Conservation (phyloP, 2,797 vertebrate species). For the Acanthurus leucopareius region DNA sequence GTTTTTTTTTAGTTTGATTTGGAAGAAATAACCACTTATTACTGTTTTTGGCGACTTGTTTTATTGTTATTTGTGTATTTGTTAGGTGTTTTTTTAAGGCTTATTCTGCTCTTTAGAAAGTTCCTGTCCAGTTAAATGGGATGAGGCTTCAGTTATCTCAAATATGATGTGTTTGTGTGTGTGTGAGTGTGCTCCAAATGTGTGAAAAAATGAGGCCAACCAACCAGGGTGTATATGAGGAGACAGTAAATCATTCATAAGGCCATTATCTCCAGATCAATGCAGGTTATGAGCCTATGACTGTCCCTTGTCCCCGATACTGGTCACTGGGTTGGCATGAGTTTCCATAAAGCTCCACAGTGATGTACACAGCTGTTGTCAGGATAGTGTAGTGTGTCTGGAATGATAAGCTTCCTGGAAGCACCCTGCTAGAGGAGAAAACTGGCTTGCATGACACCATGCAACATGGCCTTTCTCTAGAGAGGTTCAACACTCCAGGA, state of each 20-base stretch:
- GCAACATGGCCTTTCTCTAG: constrained; percentile 35
- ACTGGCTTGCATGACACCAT: constrained; percentile 57
- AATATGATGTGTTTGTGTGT: too few species aligned
- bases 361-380: constrained; percentile 63
- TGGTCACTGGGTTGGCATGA: not conserved
- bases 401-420: constrained; percentile 66
- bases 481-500: constrained; percentile 15
- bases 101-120: too few species aligned
- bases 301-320: constrained; percentile 14
- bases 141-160: too few species aligned
- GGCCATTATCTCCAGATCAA: constrained; percentile 57
- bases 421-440: constrained; percentile 48
- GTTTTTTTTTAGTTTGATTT: too few species aligned
- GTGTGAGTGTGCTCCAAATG: too few species aligned
- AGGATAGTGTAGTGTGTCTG: constrained; percentile 40
- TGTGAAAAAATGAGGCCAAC: too few species aligned
- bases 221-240: not conserved
- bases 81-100: too few species aligned
- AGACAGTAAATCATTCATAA: constrained; percentile 66
- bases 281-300: constrained; percentile 33
- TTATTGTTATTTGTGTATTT: too few species aligned
- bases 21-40: too few species aligned
- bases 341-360: constrained; percentile 23
- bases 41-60: too few species aligned
- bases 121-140: too few species aligned